A percentile compares a stretch with the other conserved stretches of the same genome.
phyloP scores from a whole-genome alignment of 2,113 vertebrate species.

The Marmota monax region DNA sequence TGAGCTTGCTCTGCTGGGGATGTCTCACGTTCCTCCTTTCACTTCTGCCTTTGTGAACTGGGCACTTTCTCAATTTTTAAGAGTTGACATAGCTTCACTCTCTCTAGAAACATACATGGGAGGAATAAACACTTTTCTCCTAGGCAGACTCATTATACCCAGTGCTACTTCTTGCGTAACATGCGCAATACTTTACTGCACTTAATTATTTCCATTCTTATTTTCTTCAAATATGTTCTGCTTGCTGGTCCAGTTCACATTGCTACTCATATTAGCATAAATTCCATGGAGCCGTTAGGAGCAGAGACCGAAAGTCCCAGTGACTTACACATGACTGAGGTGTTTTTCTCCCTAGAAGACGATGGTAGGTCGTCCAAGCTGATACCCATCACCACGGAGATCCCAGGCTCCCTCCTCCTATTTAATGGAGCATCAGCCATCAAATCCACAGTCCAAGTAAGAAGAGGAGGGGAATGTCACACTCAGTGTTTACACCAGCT shows the following conservation, averaged over 20 bases:
- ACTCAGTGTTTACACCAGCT: neutral
- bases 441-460: neutral
- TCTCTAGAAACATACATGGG: neutral
- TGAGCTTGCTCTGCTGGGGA: neutral
- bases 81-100: neutral
- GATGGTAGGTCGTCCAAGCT: neutral
- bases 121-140: neutral
- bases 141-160: fast-evolving
- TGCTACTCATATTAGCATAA: neutral
- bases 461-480: neutral
- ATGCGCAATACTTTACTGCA: neutral
- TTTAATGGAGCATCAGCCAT: neutral
- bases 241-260: neutral
- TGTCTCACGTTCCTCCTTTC: too few relatives aligned
- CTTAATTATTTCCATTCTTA: neutral
- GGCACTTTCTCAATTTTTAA: neutral
- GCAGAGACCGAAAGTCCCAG: neutral
- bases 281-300: neutral
- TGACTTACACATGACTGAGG: too few relatives aligned
- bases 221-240: neutral
- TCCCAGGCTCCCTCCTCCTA: neutral
- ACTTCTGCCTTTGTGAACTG: neutral
- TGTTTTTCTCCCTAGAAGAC: neutral
- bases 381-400: too few relatives aligned
- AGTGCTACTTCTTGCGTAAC: neutral